These are phyloP conservation scores for Resseliella maxima DNA, from an alignment of 2,888 invertebrate genomes.

Conservation along the genomic window DNA sequence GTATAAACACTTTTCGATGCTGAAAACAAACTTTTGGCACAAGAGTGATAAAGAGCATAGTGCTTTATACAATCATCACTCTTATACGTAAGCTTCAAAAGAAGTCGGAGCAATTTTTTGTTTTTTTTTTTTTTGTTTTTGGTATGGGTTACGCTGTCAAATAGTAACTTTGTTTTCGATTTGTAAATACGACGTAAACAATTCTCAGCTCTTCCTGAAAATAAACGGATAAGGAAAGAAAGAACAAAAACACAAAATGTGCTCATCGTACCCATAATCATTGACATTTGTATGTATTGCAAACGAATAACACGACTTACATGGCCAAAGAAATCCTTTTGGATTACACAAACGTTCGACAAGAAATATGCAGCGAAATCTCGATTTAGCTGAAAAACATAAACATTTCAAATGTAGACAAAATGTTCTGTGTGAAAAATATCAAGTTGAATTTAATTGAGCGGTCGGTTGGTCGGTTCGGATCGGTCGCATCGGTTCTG, in stretches of 20 bases:
- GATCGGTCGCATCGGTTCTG: not conserved
- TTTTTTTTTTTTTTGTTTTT: not conserved
- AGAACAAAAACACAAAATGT: not conserved
- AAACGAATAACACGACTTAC: not conserved
- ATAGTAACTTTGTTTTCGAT: slow-evolving; percentile 44
- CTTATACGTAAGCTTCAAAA: not conserved
- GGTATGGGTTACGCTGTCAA: slow-evolving; percentile 1
- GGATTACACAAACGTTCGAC: not conserved
- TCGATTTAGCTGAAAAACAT: not conserved
- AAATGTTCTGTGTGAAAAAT: not conserved
- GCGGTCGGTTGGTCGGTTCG: not conserved
- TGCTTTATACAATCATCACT: slow-evolving; percentile 40
- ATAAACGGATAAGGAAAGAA: not conserved
- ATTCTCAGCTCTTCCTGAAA: not conserved
- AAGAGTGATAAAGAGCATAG: too few species aligned
- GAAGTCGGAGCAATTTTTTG: not conserved
- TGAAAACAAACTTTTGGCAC: slow-evolving; percentile 1
- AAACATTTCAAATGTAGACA: not conserved
- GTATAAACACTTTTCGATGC: not conserved
- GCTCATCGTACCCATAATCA: not conserved
- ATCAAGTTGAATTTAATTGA: slow-evolving; percentile 44
- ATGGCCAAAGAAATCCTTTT: not conserved
- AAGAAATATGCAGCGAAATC: slow-evolving; percentile 13
- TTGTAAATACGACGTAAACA: slow-evolving; percentile 13
- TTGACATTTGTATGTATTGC: not conserved